Conservation (phyloP, 2,797 vertebrate genomes). For the Pipistrellus pygmaeus region DNA sequence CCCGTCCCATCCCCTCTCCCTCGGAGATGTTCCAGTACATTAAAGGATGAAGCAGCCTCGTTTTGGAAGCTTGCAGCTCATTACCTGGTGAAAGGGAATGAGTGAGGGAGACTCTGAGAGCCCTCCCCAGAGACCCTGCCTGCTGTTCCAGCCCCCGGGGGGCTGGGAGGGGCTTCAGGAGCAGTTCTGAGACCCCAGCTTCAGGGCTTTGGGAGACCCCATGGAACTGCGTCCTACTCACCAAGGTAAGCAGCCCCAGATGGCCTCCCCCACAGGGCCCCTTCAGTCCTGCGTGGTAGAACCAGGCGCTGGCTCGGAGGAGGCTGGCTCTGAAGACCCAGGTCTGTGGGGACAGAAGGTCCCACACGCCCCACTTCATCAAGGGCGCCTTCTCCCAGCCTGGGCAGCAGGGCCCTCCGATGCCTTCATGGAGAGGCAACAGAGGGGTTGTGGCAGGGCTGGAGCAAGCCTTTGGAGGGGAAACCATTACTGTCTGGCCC, state of each 20-base stretch:
- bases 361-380: rapidly evolving
- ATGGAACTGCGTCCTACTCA: constrained; percentile 92
- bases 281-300: neutral
- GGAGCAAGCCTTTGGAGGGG: neutral
- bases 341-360: neutral
- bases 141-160: too few species aligned
- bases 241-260: constrained; percentile 90
- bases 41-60: constrained; percentile 26
- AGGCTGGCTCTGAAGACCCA: neutral
- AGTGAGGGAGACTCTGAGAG: neutral
- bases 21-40: neutral
- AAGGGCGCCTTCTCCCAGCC: neutral
- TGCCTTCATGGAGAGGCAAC: neutral
- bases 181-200: neutral
- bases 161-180: too few species aligned
- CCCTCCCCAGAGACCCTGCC: neutral
- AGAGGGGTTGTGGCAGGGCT: neutral
- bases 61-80: constrained; percentile 47
- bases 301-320: neutral
- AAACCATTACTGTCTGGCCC: too few species aligned
- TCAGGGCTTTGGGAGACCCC: constrained; percentile 89
- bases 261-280: neutral
- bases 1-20: neutral
- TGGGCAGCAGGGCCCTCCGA: neutral
- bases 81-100: neutral